Base-by-base conservation (phyloP, 1,140 invertebrate species). In the Drosophila pruinosa region DNA sequence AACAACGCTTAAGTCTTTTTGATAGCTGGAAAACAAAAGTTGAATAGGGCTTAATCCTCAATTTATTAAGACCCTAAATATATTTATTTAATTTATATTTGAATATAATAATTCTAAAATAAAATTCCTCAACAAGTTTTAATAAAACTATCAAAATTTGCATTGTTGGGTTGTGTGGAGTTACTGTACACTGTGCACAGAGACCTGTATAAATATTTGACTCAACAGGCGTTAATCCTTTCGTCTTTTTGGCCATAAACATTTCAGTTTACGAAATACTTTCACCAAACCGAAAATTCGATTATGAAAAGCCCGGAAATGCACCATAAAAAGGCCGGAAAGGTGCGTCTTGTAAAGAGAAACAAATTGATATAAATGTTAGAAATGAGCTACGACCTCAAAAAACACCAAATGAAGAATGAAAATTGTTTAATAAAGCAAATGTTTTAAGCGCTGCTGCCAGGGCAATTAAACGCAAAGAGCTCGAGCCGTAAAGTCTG, bases 311-410 rank as follows among this genome's bases (percentile, higher is more conserved):
- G 22, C 57, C 53, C 41, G 61, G 39, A 61, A 64, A 63, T 74
- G 26, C 19, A 43, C 19, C 53, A 21, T 24, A 36, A 34, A 39
- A 24, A 53, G 26, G 2, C 19, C 52, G 58, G 36, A 64, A 69
- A 53, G 50, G 38, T 17, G 15, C 15, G 26, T 38, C 69, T 26
- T 65, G 74, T 78, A 70, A 79, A 79, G 58, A 85, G 63, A 59
- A 67, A 63, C 58, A 70, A 78, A 78, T 76, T 76, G 61, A 76
- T 73, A 73, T 76, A 85, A 76, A 79, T 65, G 53, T 36, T 12
- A 2, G 15, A 54, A 28, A 21, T 38, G 22, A 70, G 21, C 31
- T 17, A 24, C 50, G 61, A 54, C 28, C 24, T 54, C 31, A 50
- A 12, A 10, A n/a, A 43, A 10, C 6, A 36, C n/a, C 22, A 36